Evolutionary conservation across 2,113 vertebrate species (phyloP).

Genomic region (Acrocephalus arundinaceus): DNA sequence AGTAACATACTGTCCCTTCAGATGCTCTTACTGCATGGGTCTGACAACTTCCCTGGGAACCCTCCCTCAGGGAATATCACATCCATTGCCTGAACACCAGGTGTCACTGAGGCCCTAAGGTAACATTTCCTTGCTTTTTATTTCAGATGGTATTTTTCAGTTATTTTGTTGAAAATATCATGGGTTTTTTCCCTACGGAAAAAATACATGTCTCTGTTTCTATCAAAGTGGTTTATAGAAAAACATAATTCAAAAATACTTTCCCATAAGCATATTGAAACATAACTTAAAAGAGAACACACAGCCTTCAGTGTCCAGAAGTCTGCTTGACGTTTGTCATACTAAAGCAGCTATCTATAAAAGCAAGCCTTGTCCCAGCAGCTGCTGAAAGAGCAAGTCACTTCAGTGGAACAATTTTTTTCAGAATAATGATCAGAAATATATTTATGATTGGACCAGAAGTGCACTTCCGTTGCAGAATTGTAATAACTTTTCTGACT

Average conservation of each 20-base stretch:
- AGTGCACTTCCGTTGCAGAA: background rate
- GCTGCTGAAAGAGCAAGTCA: background rate
- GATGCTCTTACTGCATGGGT: background rate
- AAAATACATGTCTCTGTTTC: background rate
- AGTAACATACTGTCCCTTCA: background rate
- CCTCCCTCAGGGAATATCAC: accelerated
- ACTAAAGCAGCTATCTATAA: background rate
- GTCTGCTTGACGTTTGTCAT: background rate
- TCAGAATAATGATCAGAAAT: background rate
- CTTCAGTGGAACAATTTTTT: background rate
- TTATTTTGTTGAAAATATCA: background rate
- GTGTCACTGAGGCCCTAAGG: background rate
- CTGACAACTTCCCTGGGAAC: background rate
- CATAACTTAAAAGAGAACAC: background rate
- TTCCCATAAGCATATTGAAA: background rate
- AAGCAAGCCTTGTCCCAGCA: background rate
- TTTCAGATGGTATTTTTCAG: background rate
- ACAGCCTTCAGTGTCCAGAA: background rate
- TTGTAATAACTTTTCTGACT: background rate
- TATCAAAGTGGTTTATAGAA: background rate
- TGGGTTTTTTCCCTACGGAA: accelerated
- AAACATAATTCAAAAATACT: background rate
- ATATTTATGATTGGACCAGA: background rate
- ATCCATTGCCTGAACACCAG: background rate
- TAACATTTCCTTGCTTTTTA: background rate